A percentile compares a stretch with the other conserved stretches of the same genome.
Conservation (phyloP, 1,140 invertebrate genomes). For the Littorina saxatilis region DNA sequence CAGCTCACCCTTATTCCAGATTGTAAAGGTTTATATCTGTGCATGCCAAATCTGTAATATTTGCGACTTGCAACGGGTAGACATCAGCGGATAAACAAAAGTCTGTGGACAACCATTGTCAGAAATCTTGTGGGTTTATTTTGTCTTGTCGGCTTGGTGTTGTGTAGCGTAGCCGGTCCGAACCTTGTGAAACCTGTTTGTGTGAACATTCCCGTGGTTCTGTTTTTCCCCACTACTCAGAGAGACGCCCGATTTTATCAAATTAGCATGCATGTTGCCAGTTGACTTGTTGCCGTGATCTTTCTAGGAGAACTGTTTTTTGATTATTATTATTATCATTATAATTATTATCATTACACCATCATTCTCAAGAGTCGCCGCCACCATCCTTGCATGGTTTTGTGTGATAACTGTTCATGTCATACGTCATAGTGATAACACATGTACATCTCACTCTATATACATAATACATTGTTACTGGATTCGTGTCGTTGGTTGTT, state of each 20-base stretch:
- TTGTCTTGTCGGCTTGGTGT: too few species aligned
- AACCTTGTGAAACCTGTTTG: slow-evolving; percentile 20
- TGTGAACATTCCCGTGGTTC: slow-evolving; percentile 33
- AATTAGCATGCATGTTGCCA: slow-evolving; percentile 23
- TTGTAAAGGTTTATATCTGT: too few species aligned
- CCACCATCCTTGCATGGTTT: background rate
- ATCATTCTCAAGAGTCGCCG: background rate
- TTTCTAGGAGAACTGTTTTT: slow-evolving; percentile 11
- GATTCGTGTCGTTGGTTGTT: too few species aligned
- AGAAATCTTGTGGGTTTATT: too few species aligned
- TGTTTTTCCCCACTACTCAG: background rate
- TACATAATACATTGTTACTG: too few species aligned
- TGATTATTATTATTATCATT: background rate
- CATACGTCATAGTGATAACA: too few species aligned
- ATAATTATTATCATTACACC: background rate
- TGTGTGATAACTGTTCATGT: slow-evolving; percentile 15
- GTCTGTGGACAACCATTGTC: too few species aligned
- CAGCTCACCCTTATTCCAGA: too few species aligned
- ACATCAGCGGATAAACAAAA: too few species aligned
- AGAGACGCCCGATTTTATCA: background rate
- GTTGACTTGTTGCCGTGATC: slow-evolving; percentile 35
- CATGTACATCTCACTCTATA: too few species aligned
- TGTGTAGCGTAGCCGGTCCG: background rate
- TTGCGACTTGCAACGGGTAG: too few species aligned
- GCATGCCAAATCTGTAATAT: too few species aligned